phyloP scores from a whole-genome alignment of 2,888 invertebrate species.

The Troglohyphantes excavatus region DNA sequence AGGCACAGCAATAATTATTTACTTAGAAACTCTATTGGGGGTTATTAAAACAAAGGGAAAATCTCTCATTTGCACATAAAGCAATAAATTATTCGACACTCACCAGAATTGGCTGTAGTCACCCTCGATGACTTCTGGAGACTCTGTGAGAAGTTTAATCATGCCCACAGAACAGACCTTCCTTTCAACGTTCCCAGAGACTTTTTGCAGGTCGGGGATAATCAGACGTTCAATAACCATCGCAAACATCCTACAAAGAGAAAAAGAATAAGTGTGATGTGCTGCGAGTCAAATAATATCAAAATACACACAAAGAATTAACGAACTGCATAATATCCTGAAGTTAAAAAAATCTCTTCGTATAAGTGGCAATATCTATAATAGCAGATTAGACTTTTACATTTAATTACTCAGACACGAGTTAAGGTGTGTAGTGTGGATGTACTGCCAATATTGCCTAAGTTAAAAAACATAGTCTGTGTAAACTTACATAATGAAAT shows the following conservation, averaged over 20 bases:
- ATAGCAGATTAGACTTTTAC: too few relatives aligned
- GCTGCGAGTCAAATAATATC: too few relatives aligned
- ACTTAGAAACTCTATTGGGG: too few relatives aligned
- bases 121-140: constrained; percentile 86
- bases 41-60: constrained; percentile 12
- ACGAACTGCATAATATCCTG: too few relatives aligned
- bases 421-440: too few relatives aligned
- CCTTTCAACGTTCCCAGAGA: constrained; percentile 90
- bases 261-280: background rate
- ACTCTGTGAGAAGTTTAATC: constrained; percentile 91
- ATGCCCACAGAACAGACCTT: constrained; percentile 96
- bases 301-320: too few relatives aligned
- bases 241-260: constrained; percentile 91
- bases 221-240: constrained; percentile 97
- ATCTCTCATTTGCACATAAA: background rate
- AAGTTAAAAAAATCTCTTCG: too few relatives aligned
- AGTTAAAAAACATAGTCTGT: too few relatives aligned
- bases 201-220: constrained; percentile 92
- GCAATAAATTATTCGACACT: constrained; percentile 80
- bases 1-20: too few relatives aligned
- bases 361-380: too few relatives aligned
- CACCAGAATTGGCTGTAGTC: constrained; percentile 86
- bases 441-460: too few relatives aligned
- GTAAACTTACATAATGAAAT: too few relatives aligned
- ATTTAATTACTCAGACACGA: background rate